Percentiles rank a stretch among this genome's conserved stretches.
Evolutionary conservation across 2,113 vertebrate genomes (phyloP).

Genomic region (Dendrocopos noguchii): DNA sequence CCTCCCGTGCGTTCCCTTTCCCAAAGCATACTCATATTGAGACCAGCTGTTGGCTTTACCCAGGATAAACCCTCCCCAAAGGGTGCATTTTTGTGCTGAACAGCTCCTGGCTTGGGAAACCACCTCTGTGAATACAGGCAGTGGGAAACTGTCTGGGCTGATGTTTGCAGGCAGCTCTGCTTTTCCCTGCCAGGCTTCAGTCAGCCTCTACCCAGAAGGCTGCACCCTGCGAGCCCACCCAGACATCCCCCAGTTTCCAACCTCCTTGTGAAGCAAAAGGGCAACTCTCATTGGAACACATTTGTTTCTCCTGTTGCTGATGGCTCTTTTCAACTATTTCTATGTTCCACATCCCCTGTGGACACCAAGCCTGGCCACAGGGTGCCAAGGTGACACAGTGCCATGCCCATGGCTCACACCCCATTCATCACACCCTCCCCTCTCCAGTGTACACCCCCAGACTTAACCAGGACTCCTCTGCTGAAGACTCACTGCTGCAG

Average conservation of each 20-base stretch:
- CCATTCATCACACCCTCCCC: rapidly evolving
- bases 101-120: not conserved
- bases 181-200: not conserved
- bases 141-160: not conserved
- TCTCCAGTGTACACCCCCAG: not conserved
- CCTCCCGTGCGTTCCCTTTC: not conserved
- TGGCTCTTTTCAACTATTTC: not conserved
- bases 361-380: not conserved
- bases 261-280: not conserved
- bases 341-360: not conserved
- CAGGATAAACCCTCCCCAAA: not conserved
- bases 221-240: rapidly evolving
- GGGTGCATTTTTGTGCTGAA: not conserved
- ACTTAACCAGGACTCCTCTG: not conserved
- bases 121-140: not conserved
- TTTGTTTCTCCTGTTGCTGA: not conserved
- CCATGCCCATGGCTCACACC: not conserved
- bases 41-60: not conserved
- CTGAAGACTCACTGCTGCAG: not conserved
- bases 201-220: not conserved
- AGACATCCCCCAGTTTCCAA: not conserved
- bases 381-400: not conserved
- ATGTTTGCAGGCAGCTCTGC: not conserved
- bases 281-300: not conserved
- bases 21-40: not conserved